Base-by-base conservation (phyloP, 2,888 invertebrate species). In the Cylindroiulus punctatus region DNA sequence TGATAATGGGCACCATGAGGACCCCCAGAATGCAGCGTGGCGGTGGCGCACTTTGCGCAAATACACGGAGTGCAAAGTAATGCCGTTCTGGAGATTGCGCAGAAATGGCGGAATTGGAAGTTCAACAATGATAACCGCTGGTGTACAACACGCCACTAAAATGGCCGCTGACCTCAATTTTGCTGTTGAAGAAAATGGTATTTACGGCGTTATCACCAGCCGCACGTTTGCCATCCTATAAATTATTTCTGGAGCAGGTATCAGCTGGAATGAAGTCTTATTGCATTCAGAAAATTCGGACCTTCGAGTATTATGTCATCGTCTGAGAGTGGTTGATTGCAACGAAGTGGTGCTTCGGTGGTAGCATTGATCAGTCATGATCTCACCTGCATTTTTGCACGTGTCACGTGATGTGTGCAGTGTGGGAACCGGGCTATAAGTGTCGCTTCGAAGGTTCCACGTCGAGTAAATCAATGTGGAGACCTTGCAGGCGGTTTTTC, bases 111-210 rank as follows among this genome's bases (percentile, higher is more conserved):
- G 22, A 26, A 65, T 65, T 65, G 65, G 65, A 12, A 26, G 65
- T 65, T 65, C 65, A 65, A 65, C 65, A 65, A 65, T 65, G 65
- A 65, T 65, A 65, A 65, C 65, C 65, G 65, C 22, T 65, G 65
- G 12, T 65, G 65, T 65, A 65, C 65, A 65, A 65, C 65, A 65
- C 57, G 8, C 26, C 65, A 26, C 65, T 65, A 65, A 65, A 65
- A 65, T 65, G 65, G 65, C 22, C 65, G 65, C 65, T 65, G 65
- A 65, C 65, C 65, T 65, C 65, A 65, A 65, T 65, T 65, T 65
- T 26, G 65, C 26, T 8, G 26, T 26, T 65, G 22, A 26, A 65
- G 12, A 65, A 57, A 57, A 7, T 22, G 36, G 36, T 7, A 36
- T 36, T 36, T 36, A 36, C 7, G 36, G 47, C 14, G 47, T 47